A percentile compares a stretch with the other conserved stretches of the same genome.
These are phyloP conservation scores for Athripsodes cinereus DNA, from an alignment of 2,888 invertebrate species.

Conservation along the genomic window DNA sequence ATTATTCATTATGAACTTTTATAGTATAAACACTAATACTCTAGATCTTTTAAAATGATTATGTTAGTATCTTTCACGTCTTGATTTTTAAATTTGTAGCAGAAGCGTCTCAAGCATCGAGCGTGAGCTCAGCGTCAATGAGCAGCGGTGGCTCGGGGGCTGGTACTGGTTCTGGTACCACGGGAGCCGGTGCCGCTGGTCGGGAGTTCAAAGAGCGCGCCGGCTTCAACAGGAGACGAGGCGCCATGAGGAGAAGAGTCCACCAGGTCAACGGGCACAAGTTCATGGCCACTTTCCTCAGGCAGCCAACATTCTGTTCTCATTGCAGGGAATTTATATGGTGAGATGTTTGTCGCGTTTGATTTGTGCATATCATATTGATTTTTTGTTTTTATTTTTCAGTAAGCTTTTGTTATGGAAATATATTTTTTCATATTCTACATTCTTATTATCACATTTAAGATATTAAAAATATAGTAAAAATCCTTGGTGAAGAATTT, in stretches of 20 bases:
- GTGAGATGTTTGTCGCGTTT: slow-evolving; percentile 49
- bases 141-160: slow-evolving; percentile 38
- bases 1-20: too few species aligned
- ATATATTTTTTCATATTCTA: too few species aligned
- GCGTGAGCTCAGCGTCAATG: slow-evolving; percentile 31
- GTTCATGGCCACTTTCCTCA: slow-evolving; percentile 98
- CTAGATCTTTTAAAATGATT: too few species aligned
- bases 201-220: slow-evolving; percentile 95
- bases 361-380: too few species aligned
- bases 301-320: slow-evolving; percentile 99
- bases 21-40: too few species aligned
- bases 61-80: too few species aligned
- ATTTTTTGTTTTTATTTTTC: too few species aligned
- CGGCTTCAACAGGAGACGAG: slow-evolving; percentile 91
- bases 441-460: too few species aligned
- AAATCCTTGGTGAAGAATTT: too few species aligned
- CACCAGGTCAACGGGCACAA: slow-evolving; percentile 99
- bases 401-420: too few species aligned
- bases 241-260: slow-evolving; percentile 95
- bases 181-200: slow-evolving; percentile 39
- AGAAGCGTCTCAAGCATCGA: slow-evolving; percentile 38
- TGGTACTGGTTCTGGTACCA: slow-evolving; percentile 31
- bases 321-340: slow-evolving; percentile 99
- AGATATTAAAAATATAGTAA: too few species aligned
- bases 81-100: too few species aligned